phyloP scores from a whole-genome alignment of 2,888 invertebrate species.

The Pollenia amentaria region DNA sequence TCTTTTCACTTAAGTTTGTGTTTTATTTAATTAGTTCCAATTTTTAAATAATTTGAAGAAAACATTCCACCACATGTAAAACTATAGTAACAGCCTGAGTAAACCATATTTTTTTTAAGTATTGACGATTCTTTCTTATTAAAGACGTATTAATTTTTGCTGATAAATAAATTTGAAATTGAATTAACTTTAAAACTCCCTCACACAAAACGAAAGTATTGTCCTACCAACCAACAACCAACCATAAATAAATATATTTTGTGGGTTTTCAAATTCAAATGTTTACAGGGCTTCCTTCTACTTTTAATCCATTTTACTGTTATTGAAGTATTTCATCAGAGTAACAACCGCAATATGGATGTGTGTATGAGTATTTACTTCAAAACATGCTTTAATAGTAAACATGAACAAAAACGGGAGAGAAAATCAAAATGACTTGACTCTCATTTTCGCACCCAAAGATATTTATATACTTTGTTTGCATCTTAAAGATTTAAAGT shows the following conservation, averaged over 20 bases:
- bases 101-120: too few species aligned
- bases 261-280: slow-evolving; percentile 44
- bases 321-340: slow-evolving; percentile 62
- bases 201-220: background rate
- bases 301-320: slow-evolving; percentile 60
- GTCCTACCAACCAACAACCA: background rate
- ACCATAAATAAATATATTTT: slow-evolving; percentile 45
- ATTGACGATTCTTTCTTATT: too few species aligned
- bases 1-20: too few species aligned
- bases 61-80: too few species aligned
- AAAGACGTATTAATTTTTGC: slow-evolving; percentile 28
- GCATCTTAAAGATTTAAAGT: background rate
- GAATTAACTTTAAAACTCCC: slow-evolving; percentile 25
- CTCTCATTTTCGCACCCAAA: too few species aligned
- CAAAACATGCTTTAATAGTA: slow-evolving; percentile 46
- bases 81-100: too few species aligned
- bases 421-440: background rate
- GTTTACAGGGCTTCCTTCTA: slow-evolving; percentile 37
- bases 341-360: slow-evolving; percentile 62
- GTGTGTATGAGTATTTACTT: slow-evolving; percentile 42
- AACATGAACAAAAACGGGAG: slow-evolving; percentile 7
- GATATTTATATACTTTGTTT: too few species aligned
- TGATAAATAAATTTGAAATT: slow-evolving; percentile 48
- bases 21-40: too few species aligned
- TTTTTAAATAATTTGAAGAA: too few species aligned